Evolutionary conservation across 2,888 invertebrate genomes (phyloP).

Genomic region (Gnatocerus cornutus): DNA sequence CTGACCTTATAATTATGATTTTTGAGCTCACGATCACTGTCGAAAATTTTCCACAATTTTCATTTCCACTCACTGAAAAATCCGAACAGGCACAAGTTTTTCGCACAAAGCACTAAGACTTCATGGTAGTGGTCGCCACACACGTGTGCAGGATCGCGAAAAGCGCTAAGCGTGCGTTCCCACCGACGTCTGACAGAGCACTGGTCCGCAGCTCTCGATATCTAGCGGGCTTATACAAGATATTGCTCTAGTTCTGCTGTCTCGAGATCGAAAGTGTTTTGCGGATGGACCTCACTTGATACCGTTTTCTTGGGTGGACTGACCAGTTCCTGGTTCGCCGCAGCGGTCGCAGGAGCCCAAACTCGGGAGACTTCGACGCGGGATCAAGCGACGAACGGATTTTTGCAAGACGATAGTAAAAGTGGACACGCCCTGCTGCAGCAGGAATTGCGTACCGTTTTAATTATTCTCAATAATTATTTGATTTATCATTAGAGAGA

Average conservation of each 20-base stretch:
- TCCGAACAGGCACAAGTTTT: slow-evolving; percentile 21
- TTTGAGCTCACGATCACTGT: slow-evolving; percentile 1
- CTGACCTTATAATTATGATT: slow-evolving; percentile 41
- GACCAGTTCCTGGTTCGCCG: slow-evolving; percentile 64
- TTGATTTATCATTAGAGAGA: slow-evolving; percentile 12
- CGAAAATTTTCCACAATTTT: background rate
- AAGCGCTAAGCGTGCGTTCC: slow-evolving; percentile 61
- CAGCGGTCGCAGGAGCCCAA: slow-evolving; percentile 53
- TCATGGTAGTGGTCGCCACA: slow-evolving; percentile 41
- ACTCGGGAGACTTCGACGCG: slow-evolving; percentile 25
- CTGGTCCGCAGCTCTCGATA: slow-evolving; percentile 65
- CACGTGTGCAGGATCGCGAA: slow-evolving; percentile 58
- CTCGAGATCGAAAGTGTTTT: slow-evolving; percentile 69
- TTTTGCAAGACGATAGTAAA: slow-evolving; percentile 57
- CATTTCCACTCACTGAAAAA: slow-evolving; percentile 14
- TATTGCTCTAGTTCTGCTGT: slow-evolving; percentile 68
- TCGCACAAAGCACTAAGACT: slow-evolving; percentile 28
- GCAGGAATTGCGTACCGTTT: slow-evolving; percentile 8
- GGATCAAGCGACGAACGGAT: slow-evolving; percentile 4
- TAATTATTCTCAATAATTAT: slow-evolving; percentile 18
- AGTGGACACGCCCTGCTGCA: slow-evolving; percentile 59
- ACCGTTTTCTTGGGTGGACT: slow-evolving; percentile 66
- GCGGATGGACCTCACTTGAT: slow-evolving; percentile 67
- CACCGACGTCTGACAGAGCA: slow-evolving; percentile 65
- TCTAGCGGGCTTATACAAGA: slow-evolving; percentile 67